Evolutionary conservation across 1,140 invertebrate genomes (phyloP), one percentile per base, ranked within the genome.

Genomic region (Argopecten irradians): DNA sequence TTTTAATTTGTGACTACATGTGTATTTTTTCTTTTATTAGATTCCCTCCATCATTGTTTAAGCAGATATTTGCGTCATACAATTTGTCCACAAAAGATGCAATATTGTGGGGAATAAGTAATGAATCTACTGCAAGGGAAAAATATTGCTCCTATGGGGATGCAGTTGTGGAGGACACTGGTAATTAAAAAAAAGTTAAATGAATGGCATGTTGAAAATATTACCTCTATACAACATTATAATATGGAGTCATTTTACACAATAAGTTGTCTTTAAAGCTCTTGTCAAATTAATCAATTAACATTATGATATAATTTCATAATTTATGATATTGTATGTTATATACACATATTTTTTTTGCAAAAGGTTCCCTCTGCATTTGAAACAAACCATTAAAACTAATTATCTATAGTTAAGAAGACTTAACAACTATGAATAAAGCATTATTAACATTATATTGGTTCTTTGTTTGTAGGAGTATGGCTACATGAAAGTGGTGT

Each of bases 101-200:
- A 3, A 86, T 86, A 32, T 33, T 55, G 13, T 86, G 43, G 85
- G 85, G 85, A 13, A 34, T 46, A 14, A 55, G 28, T 33, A 86
- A 86, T 55, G 85, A 86, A 9, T 33, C 41, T n/a, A 32, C 11
- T 32, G 85, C 85, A 0, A 55, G 32, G 34, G 85, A 86, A 8
- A 55, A 55, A n/a, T 86, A 55, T 55, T 34, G 41, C 19, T 55
- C 85, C 13, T 86, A 34, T 86, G 85, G 85, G 11, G 85, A 86
- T 55, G 41, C 85, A 55, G 85, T 86, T 14, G 85, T 86, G 55
- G 85, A 86, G n/a, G 41, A 41, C 43, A 86, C 85, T 34, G 41
- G 85, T 86, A 46, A 46, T 19, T 39, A 39, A 39, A 39, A 39
- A 5, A 39, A 39, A 39, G 36, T n/a, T n/a, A n/a, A n/a, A n/a